Evolutionary conservation across 2,113 vertebrate genomes (phyloP), one percentile per base, ranked within the genome.

Genomic region (Cervus canadensis): DNA sequence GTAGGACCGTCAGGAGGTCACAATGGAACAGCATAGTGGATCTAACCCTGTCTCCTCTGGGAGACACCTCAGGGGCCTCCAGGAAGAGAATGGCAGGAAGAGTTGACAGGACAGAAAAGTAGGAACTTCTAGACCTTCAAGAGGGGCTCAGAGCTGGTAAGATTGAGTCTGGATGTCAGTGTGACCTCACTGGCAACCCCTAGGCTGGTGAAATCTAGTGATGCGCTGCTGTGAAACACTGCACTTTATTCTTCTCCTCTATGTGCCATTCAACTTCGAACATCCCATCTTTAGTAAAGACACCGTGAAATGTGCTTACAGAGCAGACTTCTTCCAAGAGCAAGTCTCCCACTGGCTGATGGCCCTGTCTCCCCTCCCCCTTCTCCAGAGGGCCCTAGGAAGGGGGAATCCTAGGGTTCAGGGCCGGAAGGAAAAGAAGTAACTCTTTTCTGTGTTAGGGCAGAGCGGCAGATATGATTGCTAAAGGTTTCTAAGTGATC

Each of bases 401-500:
- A 40, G 3, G 12, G 26, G 26, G n/a, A 48, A 33, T 95, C 26
- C 17, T 4, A 57, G 48, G 15, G 59, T 25, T 87, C 76, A 3
- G 54, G 81, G 54, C 17, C 43, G 1, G 23, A n/a, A 87, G 26
- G 33, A 96, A 92, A 92, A 89, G 3, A 95, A 89, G 84, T 1
- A 33, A 45, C 21, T 76, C 74, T 78, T 52, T 60, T 45, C 48
- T 84, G 3, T 78, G 40, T 64, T 87, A 52, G 30, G 43, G 13
- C 28, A 96, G 43, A 79, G 57, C 30, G 21, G 25, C 36, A 93
- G 78, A 48, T 88, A 60, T 3, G 76, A 67, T 56, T 76, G 28
- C 71, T 74, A 87, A 40, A 86, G 76, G 28, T 78, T 93, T 93
- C 64, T 60, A 62, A 89, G 87, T 87, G 84, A 78, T 33, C 14